phyloP scores from a whole-genome alignment of 2,888 invertebrate genomes.

The Pachymerium ferrugineum region DNA sequence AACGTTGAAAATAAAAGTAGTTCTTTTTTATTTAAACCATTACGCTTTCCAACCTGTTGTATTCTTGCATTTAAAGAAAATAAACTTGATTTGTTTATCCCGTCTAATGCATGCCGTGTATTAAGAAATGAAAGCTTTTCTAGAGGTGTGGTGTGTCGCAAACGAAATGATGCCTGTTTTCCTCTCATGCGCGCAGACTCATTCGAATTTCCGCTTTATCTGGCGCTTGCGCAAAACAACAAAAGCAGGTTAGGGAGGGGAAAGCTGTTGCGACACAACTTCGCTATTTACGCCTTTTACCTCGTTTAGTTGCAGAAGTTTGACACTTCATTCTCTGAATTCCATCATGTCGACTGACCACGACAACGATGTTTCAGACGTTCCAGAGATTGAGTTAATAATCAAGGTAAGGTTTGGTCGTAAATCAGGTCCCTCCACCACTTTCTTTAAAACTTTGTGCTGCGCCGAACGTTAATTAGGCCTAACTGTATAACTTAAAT shows the following conservation, averaged over 20 bases:
- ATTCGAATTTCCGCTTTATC: too few relatives aligned
- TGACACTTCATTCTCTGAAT: background rate
- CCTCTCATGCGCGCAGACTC: background rate
- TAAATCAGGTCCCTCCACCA: background rate
- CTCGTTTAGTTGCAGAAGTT: background rate
- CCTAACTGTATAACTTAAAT: too few relatives aligned
- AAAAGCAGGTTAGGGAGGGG: background rate
- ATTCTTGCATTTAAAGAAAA: too few relatives aligned
- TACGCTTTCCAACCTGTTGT: too few relatives aligned
- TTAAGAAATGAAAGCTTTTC: too few relatives aligned
- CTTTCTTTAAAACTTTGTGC: background rate
- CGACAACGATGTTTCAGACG: slow-evolving; percentile 34
- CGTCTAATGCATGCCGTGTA: too few relatives aligned
- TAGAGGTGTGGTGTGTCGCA: too few relatives aligned
- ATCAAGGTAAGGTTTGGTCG: slow-evolving; percentile 32
- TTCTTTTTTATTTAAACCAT: too few relatives aligned
- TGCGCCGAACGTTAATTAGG: background rate
- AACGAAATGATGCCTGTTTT: too few relatives aligned
- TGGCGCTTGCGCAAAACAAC: background rate
- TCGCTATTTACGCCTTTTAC: background rate
- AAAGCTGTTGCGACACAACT: slow-evolving; percentile 1
- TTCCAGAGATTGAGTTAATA: slow-evolving; percentile 36
- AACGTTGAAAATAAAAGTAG: too few relatives aligned
- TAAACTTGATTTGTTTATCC: too few relatives aligned
- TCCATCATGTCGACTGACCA: slow-evolving; percentile 32